Evolutionary conservation across 1,140 invertebrate genomes (phyloP).

Genomic region (Nymphalis io): DNA sequence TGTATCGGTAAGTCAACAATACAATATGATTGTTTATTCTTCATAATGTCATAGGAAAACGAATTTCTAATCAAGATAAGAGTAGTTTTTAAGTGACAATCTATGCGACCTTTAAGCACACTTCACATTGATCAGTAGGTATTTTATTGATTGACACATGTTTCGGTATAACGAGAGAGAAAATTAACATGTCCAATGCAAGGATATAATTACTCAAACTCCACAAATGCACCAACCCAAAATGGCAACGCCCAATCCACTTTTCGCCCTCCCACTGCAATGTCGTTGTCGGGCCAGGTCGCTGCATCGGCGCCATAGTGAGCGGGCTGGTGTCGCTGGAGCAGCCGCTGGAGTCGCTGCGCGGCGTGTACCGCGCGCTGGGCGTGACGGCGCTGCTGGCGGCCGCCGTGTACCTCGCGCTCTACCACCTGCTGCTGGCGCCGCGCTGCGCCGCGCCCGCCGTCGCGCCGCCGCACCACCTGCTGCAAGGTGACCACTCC

Average conservation of each 20-base stretch:
- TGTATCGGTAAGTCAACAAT: conserved; percentile 83
- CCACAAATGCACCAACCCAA: too few relatives aligned
- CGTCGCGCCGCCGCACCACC: conserved; percentile 79
- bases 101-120: too few relatives aligned
- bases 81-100: too few relatives aligned
- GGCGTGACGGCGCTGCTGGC: conserved; percentile 83
- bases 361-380: conserved; percentile 82
- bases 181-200: too few relatives aligned
- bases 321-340: conserved; percentile 80
- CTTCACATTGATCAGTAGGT: too few relatives aligned
- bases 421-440: conserved; percentile 87
- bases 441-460: conserved; percentile 85
- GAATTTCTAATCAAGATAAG: too few relatives aligned
- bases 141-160: too few relatives aligned
- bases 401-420: conserved; percentile 84
- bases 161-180: too few relatives aligned
- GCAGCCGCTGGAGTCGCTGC: conserved; percentile 52
- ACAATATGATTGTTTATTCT: too few relatives aligned
- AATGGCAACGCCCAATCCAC: too few relatives aligned
- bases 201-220: too few relatives aligned
- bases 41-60: too few relatives aligned
- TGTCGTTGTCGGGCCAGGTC: conserved; percentile 73
- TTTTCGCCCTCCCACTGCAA: not conserved
- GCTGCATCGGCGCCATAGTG: conserved; percentile 84
- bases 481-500: conserved; percentile 61